Conservation (phyloP, 2,888 invertebrate genomes). For the Andricus curvator region DNA sequence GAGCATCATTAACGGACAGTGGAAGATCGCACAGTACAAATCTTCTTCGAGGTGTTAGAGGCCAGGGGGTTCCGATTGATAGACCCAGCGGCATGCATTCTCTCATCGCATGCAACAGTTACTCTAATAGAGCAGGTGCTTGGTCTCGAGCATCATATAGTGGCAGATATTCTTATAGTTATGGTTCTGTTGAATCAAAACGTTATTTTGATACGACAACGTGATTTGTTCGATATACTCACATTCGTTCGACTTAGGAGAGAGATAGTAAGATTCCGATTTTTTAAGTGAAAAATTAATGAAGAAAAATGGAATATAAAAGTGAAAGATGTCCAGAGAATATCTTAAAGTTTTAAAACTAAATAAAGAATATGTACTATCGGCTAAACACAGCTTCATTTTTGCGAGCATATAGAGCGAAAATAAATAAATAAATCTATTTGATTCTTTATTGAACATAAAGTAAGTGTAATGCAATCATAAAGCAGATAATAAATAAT, state of each 20-base stretch:
- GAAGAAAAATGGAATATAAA: no score
- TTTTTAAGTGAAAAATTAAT: neutral
- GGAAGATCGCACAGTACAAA: slow-evolving; percentile 62
- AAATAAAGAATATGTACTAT: no score
- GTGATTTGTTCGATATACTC: slow-evolving; percentile 58
- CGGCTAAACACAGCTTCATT: no score
- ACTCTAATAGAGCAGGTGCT: slow-evolving; percentile 83
- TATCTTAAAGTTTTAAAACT: no score
- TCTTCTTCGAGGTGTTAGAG: slow-evolving; percentile 45
- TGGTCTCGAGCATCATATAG: slow-evolving; percentile 80
- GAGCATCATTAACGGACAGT: slow-evolving; percentile 69
- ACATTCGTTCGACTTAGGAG: slow-evolving; percentile 1
- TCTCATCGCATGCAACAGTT: slow-evolving; percentile 87
- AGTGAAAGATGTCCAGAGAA: neutral
- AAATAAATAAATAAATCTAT: no score
- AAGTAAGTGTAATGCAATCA: no score
- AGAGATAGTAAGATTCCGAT: slow-evolving; percentile 45
- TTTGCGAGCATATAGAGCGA: no score
- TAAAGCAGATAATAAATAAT: no score
- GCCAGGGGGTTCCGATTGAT: slow-evolving; percentile 82
- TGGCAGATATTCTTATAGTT: slow-evolving; percentile 80
- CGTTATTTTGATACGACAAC: slow-evolving; percentile 74
- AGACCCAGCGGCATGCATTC: slow-evolving; percentile 88
- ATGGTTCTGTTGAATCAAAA: slow-evolving; percentile 79
- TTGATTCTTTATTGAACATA: no score